Conservation (phyloP, 2,797 vertebrate genomes). For the Poliocrania exsul region DNA sequence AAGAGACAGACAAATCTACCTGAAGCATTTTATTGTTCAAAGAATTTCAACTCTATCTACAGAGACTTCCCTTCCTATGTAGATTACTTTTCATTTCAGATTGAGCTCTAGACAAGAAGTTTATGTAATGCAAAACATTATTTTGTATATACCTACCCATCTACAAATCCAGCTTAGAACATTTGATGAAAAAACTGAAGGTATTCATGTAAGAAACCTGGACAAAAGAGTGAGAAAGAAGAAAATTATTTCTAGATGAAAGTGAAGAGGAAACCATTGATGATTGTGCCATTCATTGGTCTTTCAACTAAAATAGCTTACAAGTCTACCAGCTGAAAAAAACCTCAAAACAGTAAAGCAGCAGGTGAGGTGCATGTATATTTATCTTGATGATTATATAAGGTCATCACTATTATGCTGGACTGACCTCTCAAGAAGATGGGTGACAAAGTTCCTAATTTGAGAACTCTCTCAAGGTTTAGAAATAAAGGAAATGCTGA, state of each 20-base stretch:
- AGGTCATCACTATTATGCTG: neutral
- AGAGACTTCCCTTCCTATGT: neutral
- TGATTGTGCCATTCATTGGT: neutral
- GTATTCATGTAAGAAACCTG: neutral
- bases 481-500: neutral
- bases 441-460: neutral
- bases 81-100: neutral
- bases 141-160: neutral
- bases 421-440: neutral
- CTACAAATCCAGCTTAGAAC: neutral
- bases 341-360: neutral
- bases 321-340: neutral
- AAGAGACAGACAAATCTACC: neutral
- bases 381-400: neutral
- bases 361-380: neutral
- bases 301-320: neutral
- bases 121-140: neutral
- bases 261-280: neutral
- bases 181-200: neutral
- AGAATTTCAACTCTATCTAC: neutral
- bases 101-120: neutral
- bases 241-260: neutral
- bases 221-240: neutral
- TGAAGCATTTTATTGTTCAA: neutral
- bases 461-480: neutral